These are phyloP conservation scores for Drosophila kurseongensis DNA, from an alignment of 1,140 invertebrate genomes.

Conservation along the genomic window DNA sequence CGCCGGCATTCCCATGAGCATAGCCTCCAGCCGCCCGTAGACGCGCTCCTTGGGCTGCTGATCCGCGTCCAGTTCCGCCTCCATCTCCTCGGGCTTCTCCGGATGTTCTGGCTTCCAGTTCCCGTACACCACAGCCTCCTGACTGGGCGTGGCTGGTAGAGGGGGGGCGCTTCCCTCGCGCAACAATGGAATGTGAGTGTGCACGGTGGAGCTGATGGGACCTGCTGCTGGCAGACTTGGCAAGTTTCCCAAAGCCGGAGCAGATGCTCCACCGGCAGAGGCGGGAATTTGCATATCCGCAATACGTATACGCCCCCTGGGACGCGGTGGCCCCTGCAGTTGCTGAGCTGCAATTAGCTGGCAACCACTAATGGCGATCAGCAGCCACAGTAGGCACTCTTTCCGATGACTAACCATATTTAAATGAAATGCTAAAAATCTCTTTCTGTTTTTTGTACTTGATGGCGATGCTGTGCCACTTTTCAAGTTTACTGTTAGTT, in stretches of 20 bases:
- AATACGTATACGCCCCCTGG: slow-evolving; percentile 70
- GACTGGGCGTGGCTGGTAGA: slow-evolving; percentile 8
- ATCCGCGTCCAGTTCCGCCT: slow-evolving; percentile 6
- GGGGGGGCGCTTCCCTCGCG: slow-evolving; percentile 39
- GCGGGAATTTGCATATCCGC: slow-evolving; percentile 47
- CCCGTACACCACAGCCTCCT: slow-evolving; percentile 71
- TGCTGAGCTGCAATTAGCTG: slow-evolving; percentile 37
- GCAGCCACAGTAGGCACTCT: slow-evolving; percentile 36
- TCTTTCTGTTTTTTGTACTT: slow-evolving; percentile 20
- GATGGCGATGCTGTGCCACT: slow-evolving; percentile 67
- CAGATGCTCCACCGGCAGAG: background rate
- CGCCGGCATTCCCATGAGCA: slow-evolving; percentile 68
- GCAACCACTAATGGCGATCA: slow-evolving; percentile 1
- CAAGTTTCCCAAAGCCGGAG: slow-evolving; percentile 8
- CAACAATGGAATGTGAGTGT: slow-evolving; percentile 64
- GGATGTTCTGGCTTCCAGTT: slow-evolving; percentile 79
- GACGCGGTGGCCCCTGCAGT: slow-evolving; percentile 53
- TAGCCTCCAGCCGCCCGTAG: slow-evolving; percentile 62
- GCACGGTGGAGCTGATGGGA: slow-evolving; percentile 62
- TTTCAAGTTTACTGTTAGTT: slow-evolving; percentile 66
- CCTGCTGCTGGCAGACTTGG: slow-evolving; percentile 20
- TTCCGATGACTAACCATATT: slow-evolving; percentile 36
- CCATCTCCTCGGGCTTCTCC: slow-evolving; percentile 30
- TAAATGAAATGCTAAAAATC: slow-evolving; percentile 22
- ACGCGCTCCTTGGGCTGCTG: slow-evolving; percentile 51